phyloP scores from a whole-genome alignment of 2,113 vertebrate genomes.

The Pachycephala philippinensis region DNA sequence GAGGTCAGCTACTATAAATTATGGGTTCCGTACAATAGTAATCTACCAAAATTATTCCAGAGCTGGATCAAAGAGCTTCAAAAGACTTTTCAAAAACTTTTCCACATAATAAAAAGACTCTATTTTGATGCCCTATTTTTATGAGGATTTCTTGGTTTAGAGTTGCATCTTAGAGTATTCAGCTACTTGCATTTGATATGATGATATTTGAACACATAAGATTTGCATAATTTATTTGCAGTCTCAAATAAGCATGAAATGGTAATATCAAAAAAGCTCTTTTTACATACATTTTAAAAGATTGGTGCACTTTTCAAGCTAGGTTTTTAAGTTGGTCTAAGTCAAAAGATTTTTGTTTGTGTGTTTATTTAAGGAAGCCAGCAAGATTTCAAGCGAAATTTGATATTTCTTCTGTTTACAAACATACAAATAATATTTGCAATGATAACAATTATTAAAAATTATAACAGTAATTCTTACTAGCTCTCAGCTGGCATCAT shows the following conservation, averaged over 20 bases:
- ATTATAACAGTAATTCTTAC: neutral
- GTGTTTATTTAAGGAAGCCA: neutral
- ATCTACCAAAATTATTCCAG: slow-evolving; percentile 80
- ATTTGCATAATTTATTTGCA: neutral
- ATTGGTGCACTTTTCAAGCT: neutral
- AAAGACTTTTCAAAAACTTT: slow-evolving; percentile 69
- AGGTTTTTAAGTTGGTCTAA: neutral
- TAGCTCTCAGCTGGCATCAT: neutral
- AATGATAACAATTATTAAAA: neutral
- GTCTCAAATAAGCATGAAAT: neutral
- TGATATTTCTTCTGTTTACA: neutral
- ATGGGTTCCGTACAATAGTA: slow-evolving; percentile 82
- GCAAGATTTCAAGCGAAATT: neutral
- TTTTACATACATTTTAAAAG: neutral
- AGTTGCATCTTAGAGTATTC: neutral
- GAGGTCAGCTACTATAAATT: slow-evolving; percentile 93
- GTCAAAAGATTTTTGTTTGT: neutral
- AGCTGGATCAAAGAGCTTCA: slow-evolving; percentile 83
- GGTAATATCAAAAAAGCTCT: neutral
- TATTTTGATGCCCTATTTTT: slow-evolving; percentile 38
- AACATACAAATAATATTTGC: neutral
- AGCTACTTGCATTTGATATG: neutral
- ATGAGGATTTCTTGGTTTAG: neutral
- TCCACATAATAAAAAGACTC: slow-evolving; percentile 44
- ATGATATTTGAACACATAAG: neutral